Base-by-base conservation (phyloP, 2,888 invertebrate genomes). In the Tricholauxania praeusta region DNA sequence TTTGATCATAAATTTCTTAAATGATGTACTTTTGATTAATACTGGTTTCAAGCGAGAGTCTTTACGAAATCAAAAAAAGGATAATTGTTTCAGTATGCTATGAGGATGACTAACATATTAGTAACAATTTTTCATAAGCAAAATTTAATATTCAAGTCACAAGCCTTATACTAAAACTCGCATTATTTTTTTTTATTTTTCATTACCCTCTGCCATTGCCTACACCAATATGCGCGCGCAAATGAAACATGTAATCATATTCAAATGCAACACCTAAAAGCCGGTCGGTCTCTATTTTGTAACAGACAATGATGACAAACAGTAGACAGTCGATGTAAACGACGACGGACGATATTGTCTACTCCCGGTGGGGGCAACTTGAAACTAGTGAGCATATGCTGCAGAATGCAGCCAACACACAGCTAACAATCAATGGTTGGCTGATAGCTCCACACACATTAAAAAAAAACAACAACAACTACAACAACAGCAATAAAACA, bases 391-490 rank as follows among this genome's bases (percentile, higher is more conserved):
- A 28, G 28, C 39, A 10, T 39, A 39, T 39, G 39, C 6, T 39
- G 39, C 39, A n/a, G 39, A 57, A 57, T 28, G 28, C 22, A 57
- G 19, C 19, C 57, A 57, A 57, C 57, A 28, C 57, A 28, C 57
- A 19, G 8, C 39, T 10, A 39, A 10, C 10, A 39, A 57, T 22
- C 57, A 57, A 28, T 57, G 22, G 57, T 19, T 57, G 57, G 57
- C 57, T 28, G 15, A 57, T 57, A 19, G 28, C 57, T 28, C 57
- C 22, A 10, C 22, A 57, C 55, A 55, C 51, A 57, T 57, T 19
- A 57, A 55, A 51, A 65, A 48, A 72, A 74, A 77, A 62, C 48
- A 71, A 66, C 68, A 78, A 66, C 51, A 55, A 64, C 17, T 57
- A 51, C 68, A 66, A 22, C 48, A 72, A 69, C 59, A 49, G 59